phyloP scores from a whole-genome alignment of 1,140 invertebrate genomes.

The Procambarus virginalis region DNA sequence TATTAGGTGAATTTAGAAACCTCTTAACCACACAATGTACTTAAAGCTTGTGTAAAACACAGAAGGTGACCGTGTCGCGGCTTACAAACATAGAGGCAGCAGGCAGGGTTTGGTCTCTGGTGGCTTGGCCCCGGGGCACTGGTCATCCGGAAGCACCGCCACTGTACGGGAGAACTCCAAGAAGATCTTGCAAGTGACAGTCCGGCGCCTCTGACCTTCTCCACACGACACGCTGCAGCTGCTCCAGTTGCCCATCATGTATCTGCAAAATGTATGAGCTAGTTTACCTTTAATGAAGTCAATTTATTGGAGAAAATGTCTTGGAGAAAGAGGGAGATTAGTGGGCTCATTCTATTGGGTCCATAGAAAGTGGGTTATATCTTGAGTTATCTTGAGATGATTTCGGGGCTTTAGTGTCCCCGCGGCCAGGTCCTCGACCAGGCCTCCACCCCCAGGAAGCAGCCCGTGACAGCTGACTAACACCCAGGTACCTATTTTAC shows the following conservation, averaged over 20 bases:
- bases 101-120: constrained; percentile 85
- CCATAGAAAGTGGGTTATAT: no score
- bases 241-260: constrained; percentile 87
- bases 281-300: no score
- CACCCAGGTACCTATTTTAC: no score
- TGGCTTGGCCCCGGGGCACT: constrained; percentile 90
- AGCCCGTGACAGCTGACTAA: no score
- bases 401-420: no score
- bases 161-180: constrained; percentile 91
- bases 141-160: constrained; percentile 88
- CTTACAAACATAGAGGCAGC: constrained; percentile 82
- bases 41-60: neutral
- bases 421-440: no score
- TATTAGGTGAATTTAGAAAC: no score
- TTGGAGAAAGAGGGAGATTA: no score
- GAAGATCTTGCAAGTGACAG: constrained; percentile 94
- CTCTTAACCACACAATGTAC: neutral
- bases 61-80: constrained; percentile 36
- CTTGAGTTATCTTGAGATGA: no score
- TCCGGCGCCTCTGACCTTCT: constrained; percentile 85
- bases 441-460: no score
- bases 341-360: no score
- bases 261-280: no score
- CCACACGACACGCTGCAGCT: constrained; percentile 92
- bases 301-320: neutral